Evolutionary conservation across 2,888 invertebrate species (phyloP), one percentile per base, ranked within the genome.

Genomic region (Synergus laeviventris): DNA sequence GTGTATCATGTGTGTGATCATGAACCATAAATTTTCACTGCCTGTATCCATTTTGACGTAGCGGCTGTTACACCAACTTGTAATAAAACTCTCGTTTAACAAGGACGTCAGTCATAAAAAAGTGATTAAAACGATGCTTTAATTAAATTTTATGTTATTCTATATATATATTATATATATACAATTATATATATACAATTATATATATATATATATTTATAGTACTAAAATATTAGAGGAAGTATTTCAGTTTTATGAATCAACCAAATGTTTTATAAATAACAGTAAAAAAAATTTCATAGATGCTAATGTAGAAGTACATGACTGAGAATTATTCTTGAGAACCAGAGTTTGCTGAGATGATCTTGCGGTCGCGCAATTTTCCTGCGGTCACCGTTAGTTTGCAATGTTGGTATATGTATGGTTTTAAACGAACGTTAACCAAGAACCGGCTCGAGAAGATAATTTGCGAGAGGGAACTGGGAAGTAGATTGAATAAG

Each of bases 401-500:
- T 70, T 49, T 70, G 70, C 76, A 78, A 78, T 76, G 73, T 74
- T 76, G 74, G 80, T 76, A 70, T 49, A 74, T 73, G 78, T 76
- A 74, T 45, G 31, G 66, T 76, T 78, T 78, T 80, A 73, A 78
- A 74, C 74, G 74, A 76, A 79, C 62, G 64, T 56, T 79, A 78
- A 74, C 76, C 76, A 76, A 78, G 75, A 80, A 78, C 77, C 74
- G 76, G 76, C 77, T 73, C 62, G 76, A 77, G 62, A 62, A 75
- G 78, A 78, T 80, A 78, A 78, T 80, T 80, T 76, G 75, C 74
- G 74, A 80, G 75, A 78, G 70, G 74, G 31, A 70, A 70, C 49
- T 16, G 31, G 70, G 49, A 70, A 70, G 70, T 70, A 45, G 24
- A 70, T 70, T 70, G 42, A 70, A 70, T 70, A 70, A 70, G 49